Evolutionary conservation across 2,797 vertebrate species (phyloP), one percentile per base, ranked within the genome.

Genomic region (Alcedo quadribrachys): DNA sequence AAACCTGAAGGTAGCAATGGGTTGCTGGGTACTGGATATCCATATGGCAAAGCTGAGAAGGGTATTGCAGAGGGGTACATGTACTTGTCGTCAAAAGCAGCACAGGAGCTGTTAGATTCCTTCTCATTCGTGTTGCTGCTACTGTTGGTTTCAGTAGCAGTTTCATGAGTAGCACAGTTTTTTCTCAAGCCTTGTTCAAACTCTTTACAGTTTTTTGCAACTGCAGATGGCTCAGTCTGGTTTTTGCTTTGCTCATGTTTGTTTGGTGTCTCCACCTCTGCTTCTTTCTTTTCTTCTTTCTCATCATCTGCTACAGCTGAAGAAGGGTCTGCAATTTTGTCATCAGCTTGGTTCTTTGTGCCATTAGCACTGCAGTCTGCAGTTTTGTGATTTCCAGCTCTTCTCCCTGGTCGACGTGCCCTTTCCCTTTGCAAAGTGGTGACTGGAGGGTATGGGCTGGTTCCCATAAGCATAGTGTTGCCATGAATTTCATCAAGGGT

Each of bases 351-450:
- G 87, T 79, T 97, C 97, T 98, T 99, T 9, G 96, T 91, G 75
- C 96, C 97, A 8, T 93, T 93, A 19, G 92, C 65, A 1, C 97
- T 96, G 46, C 93, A 97, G 12, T 98, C 98, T 18, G 96, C 67
- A 40, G 79, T 86, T 97, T 98, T 99, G 93, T 98, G 98, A 89
- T 96, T 97, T 6, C 97, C 94, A 0, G 98, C 90, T 73, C 98
- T 98, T 71, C 98, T 98, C 40, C 98, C 98, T 1, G 98, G 97
- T 73, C 98, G 97, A 15, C 98, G 98, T 1, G 98, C 98, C 92
- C 98, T 96, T 97, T 99, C 98, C 83, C 98, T 98, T 71, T 99
- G 99, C 80, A 99, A 90, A 2, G 98, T 98, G 96, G 97, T 96
- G 70, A 99, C 98, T 2, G 98, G 97, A 5, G 98, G 98, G 68